These are phyloP conservation scores for Heterodera filipjevi DNA, from an alignment of 2,888 invertebrate genomes.

Conservation along the genomic window DNA sequence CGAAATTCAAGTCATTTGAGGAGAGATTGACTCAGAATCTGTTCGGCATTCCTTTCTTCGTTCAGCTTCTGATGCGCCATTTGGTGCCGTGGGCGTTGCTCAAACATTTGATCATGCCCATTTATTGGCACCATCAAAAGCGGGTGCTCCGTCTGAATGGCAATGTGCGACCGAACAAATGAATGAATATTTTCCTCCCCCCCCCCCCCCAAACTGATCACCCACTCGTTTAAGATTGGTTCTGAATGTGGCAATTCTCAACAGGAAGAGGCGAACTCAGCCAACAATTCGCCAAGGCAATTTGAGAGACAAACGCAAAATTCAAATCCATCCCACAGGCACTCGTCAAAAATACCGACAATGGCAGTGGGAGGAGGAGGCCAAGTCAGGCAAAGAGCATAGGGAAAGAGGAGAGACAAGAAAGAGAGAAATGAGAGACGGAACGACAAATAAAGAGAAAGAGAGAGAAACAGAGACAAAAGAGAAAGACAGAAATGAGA, in stretches of 20 bases:
- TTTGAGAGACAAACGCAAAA: background rate
- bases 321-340: background rate
- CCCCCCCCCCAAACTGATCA: too few relatives aligned
- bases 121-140: conserved; percentile 57
- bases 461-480: background rate
- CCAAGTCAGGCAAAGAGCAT: background rate
- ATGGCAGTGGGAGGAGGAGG: background rate
- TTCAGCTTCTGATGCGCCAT: conserved; percentile 57
- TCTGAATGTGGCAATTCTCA: background rate
- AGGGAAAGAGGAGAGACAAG: background rate
- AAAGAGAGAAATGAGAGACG: background rate
- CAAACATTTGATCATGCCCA: conserved; percentile 62
- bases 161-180: conserved; percentile 28
- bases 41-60: too few relatives aligned
- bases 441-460: background rate
- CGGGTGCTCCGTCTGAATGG: conserved; percentile 51
- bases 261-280: background rate
- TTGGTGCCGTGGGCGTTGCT: conserved; percentile 61
- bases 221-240: background rate
- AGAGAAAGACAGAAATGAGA: background rate
- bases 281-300: conserved; percentile 7
- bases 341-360: conserved; percentile 11
- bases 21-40: background rate
- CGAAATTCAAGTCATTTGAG: conserved; percentile 53
- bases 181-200: too few relatives aligned